Conservation (phyloP, 2,888 invertebrate genomes). For the Sphaeridia pumilis region DNA sequence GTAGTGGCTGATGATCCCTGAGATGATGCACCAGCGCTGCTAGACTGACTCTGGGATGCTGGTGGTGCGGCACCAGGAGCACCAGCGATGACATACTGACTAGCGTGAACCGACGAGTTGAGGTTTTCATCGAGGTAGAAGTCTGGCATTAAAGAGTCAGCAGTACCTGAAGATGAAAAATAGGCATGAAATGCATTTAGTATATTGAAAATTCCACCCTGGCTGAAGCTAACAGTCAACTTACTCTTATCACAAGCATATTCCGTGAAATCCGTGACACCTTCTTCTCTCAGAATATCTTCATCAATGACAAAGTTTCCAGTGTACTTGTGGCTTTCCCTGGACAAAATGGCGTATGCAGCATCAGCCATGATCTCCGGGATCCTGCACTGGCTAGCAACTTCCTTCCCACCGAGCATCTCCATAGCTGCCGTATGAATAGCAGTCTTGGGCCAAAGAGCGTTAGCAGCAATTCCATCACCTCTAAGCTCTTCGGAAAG, state of each 20-base stretch:
- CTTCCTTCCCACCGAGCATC: slow-evolving; percentile 55
- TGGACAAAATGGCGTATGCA: slow-evolving; percentile 66
- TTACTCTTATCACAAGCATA: slow-evolving; percentile 73
- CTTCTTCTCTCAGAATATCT: slow-evolving; percentile 62
- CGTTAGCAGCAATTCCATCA: slow-evolving; percentile 80
- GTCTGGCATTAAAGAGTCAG: slow-evolving; percentile 58
- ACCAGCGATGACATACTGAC: slow-evolving; percentile 26
- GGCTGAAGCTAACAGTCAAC: slow-evolving; percentile 11
- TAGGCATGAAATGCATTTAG: not conserved
- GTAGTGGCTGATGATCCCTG: slow-evolving; percentile 12
- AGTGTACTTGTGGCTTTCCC: slow-evolving; percentile 63
- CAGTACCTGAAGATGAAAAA: not conserved
- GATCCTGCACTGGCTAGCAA: slow-evolving; percentile 56
- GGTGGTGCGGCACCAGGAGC: slow-evolving; percentile 6
- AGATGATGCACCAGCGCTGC: slow-evolving; percentile 15
- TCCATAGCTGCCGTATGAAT: slow-evolving; percentile 78
- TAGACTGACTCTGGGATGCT: slow-evolving; percentile 12
- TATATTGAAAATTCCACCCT: not conserved
- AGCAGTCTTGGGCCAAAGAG: slow-evolving; percentile 88
- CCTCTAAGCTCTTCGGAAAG: slow-evolving; percentile 88
- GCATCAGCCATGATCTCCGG: slow-evolving; percentile 82
- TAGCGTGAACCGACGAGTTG: slow-evolving; percentile 20
- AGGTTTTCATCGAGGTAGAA: slow-evolving; percentile 63
- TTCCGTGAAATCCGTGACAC: slow-evolving; percentile 67
- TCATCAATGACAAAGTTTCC: slow-evolving; percentile 93